Conservation (phyloP, 2,113 vertebrate genomes). For the Phaethornis superciliosus region DNA sequence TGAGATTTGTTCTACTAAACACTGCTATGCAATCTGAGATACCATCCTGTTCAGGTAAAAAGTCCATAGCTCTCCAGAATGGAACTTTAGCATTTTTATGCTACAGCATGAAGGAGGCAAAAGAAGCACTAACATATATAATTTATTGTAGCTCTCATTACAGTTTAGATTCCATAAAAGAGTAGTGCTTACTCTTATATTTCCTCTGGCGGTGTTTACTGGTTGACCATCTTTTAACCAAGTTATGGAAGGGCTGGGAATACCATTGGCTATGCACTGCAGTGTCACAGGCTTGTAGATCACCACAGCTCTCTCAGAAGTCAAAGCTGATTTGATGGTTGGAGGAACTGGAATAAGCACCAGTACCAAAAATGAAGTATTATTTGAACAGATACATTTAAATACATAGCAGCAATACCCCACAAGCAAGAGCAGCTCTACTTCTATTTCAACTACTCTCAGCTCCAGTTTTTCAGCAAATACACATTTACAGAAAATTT, state of each 20-base stretch:
- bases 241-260: slow-evolving; percentile 90
- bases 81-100: not conserved
- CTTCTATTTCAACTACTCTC: not conserved
- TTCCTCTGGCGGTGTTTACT: slow-evolving; percentile 85
- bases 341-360: slow-evolving; percentile 84
- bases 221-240: slow-evolving; percentile 94
- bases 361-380: not conserved
- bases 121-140: not conserved
- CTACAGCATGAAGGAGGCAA: not conserved
- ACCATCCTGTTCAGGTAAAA: not conserved
- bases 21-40: not conserved
- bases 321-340: slow-evolving; percentile 83
- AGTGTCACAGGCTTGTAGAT: slow-evolving; percentile 81
- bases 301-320: slow-evolving; percentile 84
- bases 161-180: not conserved
- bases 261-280: slow-evolving; percentile 89
- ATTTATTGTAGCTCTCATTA: not conserved
- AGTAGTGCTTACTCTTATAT: slow-evolving; percentile 80
- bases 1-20: not conserved
- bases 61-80: not conserved
- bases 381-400: not conserved
- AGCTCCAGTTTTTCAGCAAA: not conserved
- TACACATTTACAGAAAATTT: not conserved
- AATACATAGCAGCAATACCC: not conserved
- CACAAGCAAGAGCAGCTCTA: not conserved